Base-by-base conservation (phyloP, 2,888 invertebrate species). In the Vesta saturnalis region DNA sequence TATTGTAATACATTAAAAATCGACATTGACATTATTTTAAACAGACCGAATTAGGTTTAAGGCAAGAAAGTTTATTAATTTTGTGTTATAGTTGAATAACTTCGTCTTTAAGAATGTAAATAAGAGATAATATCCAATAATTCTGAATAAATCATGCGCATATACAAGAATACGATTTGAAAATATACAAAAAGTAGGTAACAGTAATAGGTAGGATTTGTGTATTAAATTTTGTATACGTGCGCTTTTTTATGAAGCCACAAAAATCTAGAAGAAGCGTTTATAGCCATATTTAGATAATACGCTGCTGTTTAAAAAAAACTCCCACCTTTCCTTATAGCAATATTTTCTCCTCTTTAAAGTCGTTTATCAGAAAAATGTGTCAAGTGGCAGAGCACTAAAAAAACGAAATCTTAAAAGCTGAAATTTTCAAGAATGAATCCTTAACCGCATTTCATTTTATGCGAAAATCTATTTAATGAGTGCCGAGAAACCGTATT, bases 401-500 rank as follows among this genome's bases (percentile, higher is more conserved):
- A 19, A 52, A 52, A 52, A n/a, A 39, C 12, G 46, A 12, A 46
- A 46, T 46, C 10, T 46, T 46, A 14, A 39, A 61, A 18, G n/a
- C n/a, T n/a, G n/a, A n/a, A n/a, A n/a, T n/a, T 61, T 52, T 19
- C 35, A 52, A 12, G 30, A 15, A 18, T 54, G 19, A 39, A 61
- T 54, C 35, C 61, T 56, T 30, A 21, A 56, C 35, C 57, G 22
- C 49, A 30, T 63, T 63, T 57, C 47, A 63, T 56, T 62, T 63
- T 63, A 63, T 57, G 63, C 18, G 56, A 8, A 46, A 56, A 57
- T 64, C 58, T 64, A 64, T 39, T 46, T 46, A 63, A 63, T 63
- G 63, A 63, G 64, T 10, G 16, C 58, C 18, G 49, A 59, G 47
- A 61, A 66, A 47, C 30, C 21, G 59, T 61, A 61, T 61, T 66